Evolutionary conservation across 2,888 invertebrate genomes (phyloP).

Genomic region (Thera britannica): DNA sequence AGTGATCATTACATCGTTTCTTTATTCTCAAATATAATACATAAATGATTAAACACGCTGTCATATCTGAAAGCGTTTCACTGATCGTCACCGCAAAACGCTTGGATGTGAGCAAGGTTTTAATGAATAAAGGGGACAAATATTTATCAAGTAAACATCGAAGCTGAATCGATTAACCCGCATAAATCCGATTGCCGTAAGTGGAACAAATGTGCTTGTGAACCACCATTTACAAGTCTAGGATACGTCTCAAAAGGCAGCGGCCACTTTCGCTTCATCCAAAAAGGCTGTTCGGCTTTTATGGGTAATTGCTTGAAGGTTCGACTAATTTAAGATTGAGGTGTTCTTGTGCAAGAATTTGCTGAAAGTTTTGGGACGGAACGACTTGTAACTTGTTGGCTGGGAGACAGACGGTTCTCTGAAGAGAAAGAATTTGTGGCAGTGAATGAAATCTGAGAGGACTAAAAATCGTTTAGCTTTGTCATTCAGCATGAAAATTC

Average conservation of each 20-base stretch:
- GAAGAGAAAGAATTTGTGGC: too few species aligned
- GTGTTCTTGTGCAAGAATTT: slow-evolving; percentile 19
- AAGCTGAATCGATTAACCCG: slow-evolving; percentile 50
- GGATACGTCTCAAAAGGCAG: slow-evolving; percentile 42
- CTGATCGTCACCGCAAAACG: too few species aligned
- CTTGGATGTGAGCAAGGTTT: too few species aligned
- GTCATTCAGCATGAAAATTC: too few species aligned
- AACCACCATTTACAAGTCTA: slow-evolving; percentile 52
- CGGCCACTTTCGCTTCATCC: slow-evolving; percentile 41
- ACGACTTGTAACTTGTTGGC: too few species aligned
- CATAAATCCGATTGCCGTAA: slow-evolving; percentile 57
- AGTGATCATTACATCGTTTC: too few species aligned
- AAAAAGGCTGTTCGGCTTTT: slow-evolving; percentile 40
- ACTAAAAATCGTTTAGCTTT: too few species aligned
- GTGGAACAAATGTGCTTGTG: slow-evolving; percentile 52
- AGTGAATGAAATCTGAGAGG: too few species aligned
- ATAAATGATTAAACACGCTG: too few species aligned
- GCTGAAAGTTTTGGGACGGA: slow-evolving; percentile 1
- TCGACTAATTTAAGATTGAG: slow-evolving; percentile 42
- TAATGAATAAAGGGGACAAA: slow-evolving; percentile 10
- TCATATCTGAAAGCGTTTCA: too few species aligned
- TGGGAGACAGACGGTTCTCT: too few species aligned
- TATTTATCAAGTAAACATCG: slow-evolving; percentile 38
- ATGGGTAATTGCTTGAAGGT: slow-evolving; percentile 46
- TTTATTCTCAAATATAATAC: too few species aligned